A percentile compares a stretch with the other conserved stretches of the same genome.
phyloP scores from a whole-genome alignment of 35 echinoderm and acorn worm species.

The Heliocidaris tuberculata region DNA sequence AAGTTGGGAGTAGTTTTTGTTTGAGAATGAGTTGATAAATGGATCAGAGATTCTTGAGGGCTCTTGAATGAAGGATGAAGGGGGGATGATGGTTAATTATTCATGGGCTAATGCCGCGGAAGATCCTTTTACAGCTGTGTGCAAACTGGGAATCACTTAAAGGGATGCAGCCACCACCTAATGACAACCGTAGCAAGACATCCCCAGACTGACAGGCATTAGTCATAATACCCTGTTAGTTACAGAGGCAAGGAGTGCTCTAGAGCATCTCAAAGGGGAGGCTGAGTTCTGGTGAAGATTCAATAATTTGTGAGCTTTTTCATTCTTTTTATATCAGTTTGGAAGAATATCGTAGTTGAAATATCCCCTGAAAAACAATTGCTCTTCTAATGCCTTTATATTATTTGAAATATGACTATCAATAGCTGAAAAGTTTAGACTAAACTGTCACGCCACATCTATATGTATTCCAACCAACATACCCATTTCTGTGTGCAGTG shows the following conservation, averaged over 20 bases:
- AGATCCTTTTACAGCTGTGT: constrained; percentile 29
- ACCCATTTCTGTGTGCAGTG: no score
- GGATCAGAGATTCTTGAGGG: constrained; percentile 6
- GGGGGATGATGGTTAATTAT: constrained; percentile 39
- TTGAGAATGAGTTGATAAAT: constrained; percentile 29
- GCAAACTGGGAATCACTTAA: constrained; percentile 29
- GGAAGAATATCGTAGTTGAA: no score
- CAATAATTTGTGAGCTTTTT: no score
- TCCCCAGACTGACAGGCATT: neutral
- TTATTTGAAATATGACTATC: no score
- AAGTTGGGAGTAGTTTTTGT: neutral
- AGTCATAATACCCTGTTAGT: neutral
- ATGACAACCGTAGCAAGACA: neutral
- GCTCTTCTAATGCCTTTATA: no score
- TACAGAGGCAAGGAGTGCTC: neutral
- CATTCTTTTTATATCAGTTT: no score
- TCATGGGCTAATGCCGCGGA: constrained; percentile 22
- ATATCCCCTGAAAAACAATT: no score
- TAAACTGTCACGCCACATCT: no score
- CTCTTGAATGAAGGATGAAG: constrained; percentile 24
- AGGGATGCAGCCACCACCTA: neutral
- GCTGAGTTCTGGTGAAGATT: no score
- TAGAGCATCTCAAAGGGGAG: neutral
- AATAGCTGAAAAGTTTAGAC: no score
- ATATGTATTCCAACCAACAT: no score